Percentiles rank a stretch among this genome's conserved stretches.
These are phyloP conservation scores for Eudyptes chrysolophus DNA, from an alignment of 2,113 vertebrate genomes.

Conservation along the genomic window DNA sequence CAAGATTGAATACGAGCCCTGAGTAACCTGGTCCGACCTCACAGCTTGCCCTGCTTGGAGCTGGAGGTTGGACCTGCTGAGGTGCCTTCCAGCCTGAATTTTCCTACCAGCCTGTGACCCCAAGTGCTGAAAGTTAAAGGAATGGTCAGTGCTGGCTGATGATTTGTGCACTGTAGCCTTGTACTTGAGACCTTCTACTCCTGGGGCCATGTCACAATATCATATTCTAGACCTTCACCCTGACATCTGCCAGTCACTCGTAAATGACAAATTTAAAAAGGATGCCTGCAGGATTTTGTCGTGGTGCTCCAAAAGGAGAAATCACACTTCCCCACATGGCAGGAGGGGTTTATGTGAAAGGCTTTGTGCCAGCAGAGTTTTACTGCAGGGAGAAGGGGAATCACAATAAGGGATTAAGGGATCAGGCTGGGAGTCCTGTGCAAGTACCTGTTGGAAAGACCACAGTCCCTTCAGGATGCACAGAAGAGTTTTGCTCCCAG, in stretches of 20 bases:
- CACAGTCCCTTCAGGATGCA: not conserved
- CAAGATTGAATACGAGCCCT: too few relatives aligned
- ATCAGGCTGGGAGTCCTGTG: not conserved
- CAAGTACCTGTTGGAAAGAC: not conserved
- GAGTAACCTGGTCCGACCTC: not conserved
- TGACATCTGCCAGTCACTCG: not conserved
- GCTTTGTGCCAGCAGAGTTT: not conserved
- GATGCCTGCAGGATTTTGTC: rapidly evolving
- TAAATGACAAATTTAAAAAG: not conserved
- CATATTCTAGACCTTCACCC: not conserved
- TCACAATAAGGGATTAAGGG: not conserved
- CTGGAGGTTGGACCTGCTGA: too few relatives aligned
- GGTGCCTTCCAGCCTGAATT: not conserved
- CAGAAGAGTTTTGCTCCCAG: not conserved
- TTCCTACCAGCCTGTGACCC: not conserved
- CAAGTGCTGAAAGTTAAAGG: not conserved
- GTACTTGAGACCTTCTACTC: not conserved
- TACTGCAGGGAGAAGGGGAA: not conserved
- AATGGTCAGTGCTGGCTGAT: not conserved
- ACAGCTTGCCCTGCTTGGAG: not conserved
- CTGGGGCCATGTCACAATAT: not conserved
- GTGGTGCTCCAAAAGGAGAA: not conserved
- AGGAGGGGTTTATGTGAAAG: not conserved
- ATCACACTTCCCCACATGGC: not conserved
- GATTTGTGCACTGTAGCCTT: not conserved